Conservation (phyloP, 2,888 invertebrate species). For the Cerceris ruficornis region DNA sequence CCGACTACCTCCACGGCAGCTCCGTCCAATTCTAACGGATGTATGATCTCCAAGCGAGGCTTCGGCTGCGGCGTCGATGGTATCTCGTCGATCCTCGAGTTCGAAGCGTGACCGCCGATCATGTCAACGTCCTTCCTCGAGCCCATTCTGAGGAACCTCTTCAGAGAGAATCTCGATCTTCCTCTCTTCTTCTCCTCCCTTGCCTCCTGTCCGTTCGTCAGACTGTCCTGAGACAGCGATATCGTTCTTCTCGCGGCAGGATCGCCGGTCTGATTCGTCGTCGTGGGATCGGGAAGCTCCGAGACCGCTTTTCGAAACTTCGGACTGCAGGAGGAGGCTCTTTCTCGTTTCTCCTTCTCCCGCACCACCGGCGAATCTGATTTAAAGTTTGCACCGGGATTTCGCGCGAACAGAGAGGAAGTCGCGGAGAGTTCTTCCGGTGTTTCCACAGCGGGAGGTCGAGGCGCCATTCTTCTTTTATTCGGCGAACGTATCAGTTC, state of each 20-base stretch:
- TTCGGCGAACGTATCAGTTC: conserved; percentile 83
- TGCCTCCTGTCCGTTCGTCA: conserved; percentile 79
- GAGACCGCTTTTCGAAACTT: conserved; percentile 83
- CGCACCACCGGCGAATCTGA: conserved; percentile 88
- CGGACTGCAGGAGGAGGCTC: conserved; percentile 86
- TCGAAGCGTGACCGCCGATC: conserved; percentile 80
- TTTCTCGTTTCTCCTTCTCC: conserved; percentile 89
- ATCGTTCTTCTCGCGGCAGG: conserved; percentile 87
- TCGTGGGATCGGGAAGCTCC: conserved; percentile 78
- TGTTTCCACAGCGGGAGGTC: conserved; percentile 84
- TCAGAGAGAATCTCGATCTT: conserved; percentile 89
- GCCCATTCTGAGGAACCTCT: conserved; percentile 91
- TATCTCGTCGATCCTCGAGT: conserved; percentile 83
- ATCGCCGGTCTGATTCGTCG: conserved; percentile 79
- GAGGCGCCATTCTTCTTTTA: conserved; percentile 89
- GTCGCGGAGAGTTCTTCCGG: conserved; percentile 81
- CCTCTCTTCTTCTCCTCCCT: conserved; percentile 87
- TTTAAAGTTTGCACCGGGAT: conserved; percentile 83
- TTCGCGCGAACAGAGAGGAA: conserved; percentile 84
- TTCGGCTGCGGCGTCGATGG: conserved; percentile 86
- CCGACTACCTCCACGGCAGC: conserved; percentile 91
- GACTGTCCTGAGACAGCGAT: conserved; percentile 89
- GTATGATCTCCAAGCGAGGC: conserved; percentile 92
- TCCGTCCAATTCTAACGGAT: conserved; percentile 93
- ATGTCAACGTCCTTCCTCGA: conserved; percentile 87